A percentile compares a stretch with the other conserved stretches of the same genome.
phyloP scores from a whole-genome alignment of 1,140 invertebrate species.

The Camponotus floridanus region DNA sequence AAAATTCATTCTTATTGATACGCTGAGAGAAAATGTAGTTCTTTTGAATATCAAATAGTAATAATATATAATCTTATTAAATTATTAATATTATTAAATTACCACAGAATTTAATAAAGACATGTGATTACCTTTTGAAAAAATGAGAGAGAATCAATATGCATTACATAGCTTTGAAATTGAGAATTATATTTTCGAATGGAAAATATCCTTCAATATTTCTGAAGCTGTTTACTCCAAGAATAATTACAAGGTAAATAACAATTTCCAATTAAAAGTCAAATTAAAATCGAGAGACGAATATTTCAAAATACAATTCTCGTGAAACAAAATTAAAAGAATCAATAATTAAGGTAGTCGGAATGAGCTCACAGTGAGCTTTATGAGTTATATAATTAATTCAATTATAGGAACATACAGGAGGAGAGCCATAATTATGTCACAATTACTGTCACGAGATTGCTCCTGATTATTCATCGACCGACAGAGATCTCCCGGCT shows the following conservation, averaged over 20 bases:
- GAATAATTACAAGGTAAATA: neutral
- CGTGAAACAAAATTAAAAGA: neutral
- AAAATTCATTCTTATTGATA: neutral
- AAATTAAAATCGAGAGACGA: neutral
- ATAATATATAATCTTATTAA: too few relatives aligned
- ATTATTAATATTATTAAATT: too few relatives aligned
- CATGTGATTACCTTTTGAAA: too few relatives aligned
- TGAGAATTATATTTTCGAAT: too few relatives aligned
- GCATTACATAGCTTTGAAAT: neutral
- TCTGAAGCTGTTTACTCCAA: neutral
- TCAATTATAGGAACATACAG: neutral
- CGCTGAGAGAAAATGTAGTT: neutral
- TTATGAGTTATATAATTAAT: neutral
- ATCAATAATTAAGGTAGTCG: neutral
- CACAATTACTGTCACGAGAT: slow-evolving; percentile 17
- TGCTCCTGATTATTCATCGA: slow-evolving; percentile 41
- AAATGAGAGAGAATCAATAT: too few relatives aligned
- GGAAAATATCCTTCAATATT: neutral
- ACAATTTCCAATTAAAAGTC: neutral
- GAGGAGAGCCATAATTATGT: neutral
- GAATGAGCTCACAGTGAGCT: neutral
- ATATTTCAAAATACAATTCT: neutral
- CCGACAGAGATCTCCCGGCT: slow-evolving; percentile 9
- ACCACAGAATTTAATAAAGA: too few relatives aligned
- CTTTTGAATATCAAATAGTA: too few relatives aligned